Conservation (phyloP, 1,140 invertebrate genomes). For the Ylistrum balloti region DNA sequence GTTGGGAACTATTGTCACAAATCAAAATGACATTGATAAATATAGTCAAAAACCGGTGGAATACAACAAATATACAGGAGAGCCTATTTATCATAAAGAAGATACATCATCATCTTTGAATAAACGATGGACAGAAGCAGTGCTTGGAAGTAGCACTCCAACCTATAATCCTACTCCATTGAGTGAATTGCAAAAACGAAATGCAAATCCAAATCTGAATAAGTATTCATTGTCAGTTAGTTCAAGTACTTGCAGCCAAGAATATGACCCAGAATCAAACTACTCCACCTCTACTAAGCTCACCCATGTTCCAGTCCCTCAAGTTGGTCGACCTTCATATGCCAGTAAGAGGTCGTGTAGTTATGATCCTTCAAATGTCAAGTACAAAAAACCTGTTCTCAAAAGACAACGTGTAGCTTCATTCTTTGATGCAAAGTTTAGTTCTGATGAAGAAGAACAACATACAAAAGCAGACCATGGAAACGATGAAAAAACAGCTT, state of each 20-base stretch:
- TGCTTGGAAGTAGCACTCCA: slow-evolving; percentile 67
- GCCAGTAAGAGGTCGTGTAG: slow-evolving; percentile 51
- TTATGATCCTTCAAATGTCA: slow-evolving; percentile 52
- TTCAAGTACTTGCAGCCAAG: slow-evolving; percentile 40
- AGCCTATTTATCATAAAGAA: slow-evolving; percentile 52
- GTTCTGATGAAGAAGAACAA: slow-evolving; percentile 64
- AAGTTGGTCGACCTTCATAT: neutral
- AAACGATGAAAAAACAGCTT: slow-evolving; percentile 45
- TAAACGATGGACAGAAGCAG: neutral
- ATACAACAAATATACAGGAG: slow-evolving; percentile 58
- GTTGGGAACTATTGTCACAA: neutral
- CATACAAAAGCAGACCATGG: neutral
- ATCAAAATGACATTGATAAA: slow-evolving; percentile 27
- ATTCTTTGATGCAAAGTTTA: slow-evolving; percentile 61
- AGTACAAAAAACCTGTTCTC: slow-evolving; percentile 43
- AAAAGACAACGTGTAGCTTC: slow-evolving; percentile 48
- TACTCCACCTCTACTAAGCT: slow-evolving; percentile 60
- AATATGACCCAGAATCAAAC: slow-evolving; percentile 79
- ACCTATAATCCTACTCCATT: slow-evolving; percentile 86
- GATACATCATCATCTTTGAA: neutral
- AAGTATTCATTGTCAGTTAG: slow-evolving; percentile 33
- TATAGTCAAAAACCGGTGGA: neutral
- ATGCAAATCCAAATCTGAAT: neutral
- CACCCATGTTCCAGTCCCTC: neutral
- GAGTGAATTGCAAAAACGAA: slow-evolving; percentile 44